Conservation (phyloP, 2,113 vertebrate species). For the Brachyhypopomus gauderio region DNA sequence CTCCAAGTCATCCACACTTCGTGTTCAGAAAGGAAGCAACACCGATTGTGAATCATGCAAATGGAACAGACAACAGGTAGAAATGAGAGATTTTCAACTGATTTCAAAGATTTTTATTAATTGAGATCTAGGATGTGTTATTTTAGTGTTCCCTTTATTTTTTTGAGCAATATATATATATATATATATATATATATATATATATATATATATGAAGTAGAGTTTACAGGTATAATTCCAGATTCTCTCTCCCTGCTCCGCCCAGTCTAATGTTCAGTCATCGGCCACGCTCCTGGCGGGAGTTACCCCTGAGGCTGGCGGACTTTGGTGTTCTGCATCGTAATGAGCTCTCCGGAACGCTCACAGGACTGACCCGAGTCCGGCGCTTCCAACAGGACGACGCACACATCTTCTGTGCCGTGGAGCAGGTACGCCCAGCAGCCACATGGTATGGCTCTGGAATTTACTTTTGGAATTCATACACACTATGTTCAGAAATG, state of each 20-base stretch:
- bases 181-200: no score
- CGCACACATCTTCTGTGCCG: conserved; percentile 92
- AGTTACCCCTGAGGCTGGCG: conserved; percentile 89
- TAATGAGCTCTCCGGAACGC: conserved; percentile 87
- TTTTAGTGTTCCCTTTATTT: no score
- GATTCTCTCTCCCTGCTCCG: background rate
- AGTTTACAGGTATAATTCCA: no score
- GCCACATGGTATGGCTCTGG: background rate
- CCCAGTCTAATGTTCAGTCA: conserved; percentile 90
- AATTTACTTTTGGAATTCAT: background rate
- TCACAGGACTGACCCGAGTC: conserved; percentile 87
- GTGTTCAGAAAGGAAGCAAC: no score
- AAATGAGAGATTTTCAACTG: no score
- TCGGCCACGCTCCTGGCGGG: conserved; percentile 91
- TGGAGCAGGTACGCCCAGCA: conserved; percentile 84
- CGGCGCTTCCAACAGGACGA: conserved; percentile 96
- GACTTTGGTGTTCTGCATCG: conserved; percentile 95
- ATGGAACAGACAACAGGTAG: no score
- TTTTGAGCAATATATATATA: no score
- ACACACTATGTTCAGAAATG: background rate
- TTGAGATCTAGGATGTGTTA: no score
- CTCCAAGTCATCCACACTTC: no score
- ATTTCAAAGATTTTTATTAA: no score
- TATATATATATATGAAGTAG: background rate
- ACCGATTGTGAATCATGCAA: no score